Base-by-base conservation (phyloP, 2,797 vertebrate genomes). In the Triplophysa yarkandensis region DNA sequence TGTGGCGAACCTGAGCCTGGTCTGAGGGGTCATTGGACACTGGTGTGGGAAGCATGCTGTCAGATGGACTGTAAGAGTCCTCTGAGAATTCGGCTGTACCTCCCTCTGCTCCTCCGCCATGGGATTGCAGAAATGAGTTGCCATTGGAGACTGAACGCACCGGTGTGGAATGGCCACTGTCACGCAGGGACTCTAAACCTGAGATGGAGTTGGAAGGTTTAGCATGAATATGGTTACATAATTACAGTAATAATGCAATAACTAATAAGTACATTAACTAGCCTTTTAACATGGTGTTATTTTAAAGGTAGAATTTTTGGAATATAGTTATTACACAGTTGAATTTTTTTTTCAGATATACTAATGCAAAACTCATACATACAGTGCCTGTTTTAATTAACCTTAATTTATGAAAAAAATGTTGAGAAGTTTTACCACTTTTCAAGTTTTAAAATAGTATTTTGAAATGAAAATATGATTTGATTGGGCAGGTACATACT, bases 111-210 rank as follows among this genome's bases (percentile, higher is more conserved):
- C 92, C 82, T 79, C 83, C 78, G 71, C 91, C 60, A 7, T 93
- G 90, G 4, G 89, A 86, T 0, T 86, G 91, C 2, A 89, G 83
- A 77, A 98, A 95, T 78, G 91, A 89, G 23, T 95, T 94, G 0
- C 94, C 85, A 0, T 95, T 93, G 64, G 94, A 95, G 43, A 95
- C 85, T 0, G 94, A 95, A 43, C 95, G 93, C 79, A 97, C 93
- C 0, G 96, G 97, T 0, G 96, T 98, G 0, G 97, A 98, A 84
- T 98, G 96, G 71, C 95, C 95, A 1, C 95, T 98, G 91, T 98
- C 97, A 3, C 95, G 90, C 1, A 98, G 91, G 8, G 95, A 98
- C 87, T 98, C 97, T 60, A 98, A 90, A 79, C 96, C 97, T 98
- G 87, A 30, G 25, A 67, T 67, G 74, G 67, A 74, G 4, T 23